Evolutionary conservation across 2,888 invertebrate genomes (phyloP).

Genomic region (Therioaphis trifolii): DNA sequence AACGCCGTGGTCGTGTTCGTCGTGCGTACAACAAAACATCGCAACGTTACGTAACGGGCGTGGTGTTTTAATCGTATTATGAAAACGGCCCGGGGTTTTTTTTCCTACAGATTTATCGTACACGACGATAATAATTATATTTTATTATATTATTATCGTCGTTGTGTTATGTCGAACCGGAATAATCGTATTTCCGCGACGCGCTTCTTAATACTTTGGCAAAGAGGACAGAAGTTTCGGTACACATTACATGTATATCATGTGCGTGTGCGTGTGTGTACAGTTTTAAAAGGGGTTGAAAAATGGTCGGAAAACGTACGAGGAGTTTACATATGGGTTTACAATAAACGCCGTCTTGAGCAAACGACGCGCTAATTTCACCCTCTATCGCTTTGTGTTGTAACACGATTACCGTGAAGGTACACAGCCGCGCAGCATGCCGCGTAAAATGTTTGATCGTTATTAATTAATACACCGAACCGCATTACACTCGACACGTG

Average conservation of each 20-base stretch:
- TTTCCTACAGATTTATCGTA: too few relatives aligned
- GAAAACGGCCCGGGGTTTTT: too few relatives aligned
- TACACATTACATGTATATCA: background rate
- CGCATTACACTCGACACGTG: too few relatives aligned
- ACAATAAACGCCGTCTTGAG: background rate
- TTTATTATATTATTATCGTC: too few relatives aligned
- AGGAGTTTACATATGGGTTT: background rate
- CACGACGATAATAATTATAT: background rate
- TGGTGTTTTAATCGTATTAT: too few relatives aligned
- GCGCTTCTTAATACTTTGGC: background rate
- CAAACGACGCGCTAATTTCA: constrained; percentile 6
- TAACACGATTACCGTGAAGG: constrained; percentile 41
- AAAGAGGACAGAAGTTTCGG: background rate
- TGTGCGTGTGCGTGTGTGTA: too few relatives aligned
- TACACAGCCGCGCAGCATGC: background rate
- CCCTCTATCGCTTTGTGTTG: constrained; percentile 3
- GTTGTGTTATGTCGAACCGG: constrained; percentile 10
- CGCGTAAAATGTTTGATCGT: too few relatives aligned
- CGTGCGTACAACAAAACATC: too few relatives aligned
- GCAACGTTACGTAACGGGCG: too few relatives aligned
- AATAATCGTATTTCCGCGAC: constrained; percentile 9
- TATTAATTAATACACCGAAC: too few relatives aligned
- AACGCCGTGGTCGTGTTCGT: too few relatives aligned
- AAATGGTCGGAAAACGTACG: background rate
- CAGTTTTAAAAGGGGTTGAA: constrained; percentile 1